These are phyloP conservation scores for Chaetodon trifasciatus DNA, from an alignment of 2,797 vertebrate genomes.

Conservation along the genomic window DNA sequence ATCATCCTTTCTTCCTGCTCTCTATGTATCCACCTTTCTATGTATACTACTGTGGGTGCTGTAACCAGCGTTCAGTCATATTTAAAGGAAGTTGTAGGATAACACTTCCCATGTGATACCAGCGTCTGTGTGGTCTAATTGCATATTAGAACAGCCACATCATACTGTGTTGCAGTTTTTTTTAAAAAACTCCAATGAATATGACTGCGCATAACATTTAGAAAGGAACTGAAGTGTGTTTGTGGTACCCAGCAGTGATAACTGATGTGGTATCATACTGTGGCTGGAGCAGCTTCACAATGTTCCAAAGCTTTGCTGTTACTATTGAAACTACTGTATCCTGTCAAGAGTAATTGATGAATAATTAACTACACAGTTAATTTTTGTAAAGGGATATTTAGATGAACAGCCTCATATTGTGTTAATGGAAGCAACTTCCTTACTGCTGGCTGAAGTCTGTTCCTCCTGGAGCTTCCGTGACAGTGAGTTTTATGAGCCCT, in stretches of 20 bases:
- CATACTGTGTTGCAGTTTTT: slow-evolving; percentile 5
- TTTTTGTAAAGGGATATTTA: neutral
- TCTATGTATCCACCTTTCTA: slow-evolving; percentile 40
- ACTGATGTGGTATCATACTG: neutral
- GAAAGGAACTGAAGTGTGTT: neutral
- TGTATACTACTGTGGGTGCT: slow-evolving; percentile 16
- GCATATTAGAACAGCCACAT: slow-evolving; percentile 1
- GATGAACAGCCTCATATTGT: neutral
- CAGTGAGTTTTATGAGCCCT: slow-evolving; percentile 38
- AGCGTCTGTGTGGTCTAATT: neutral
- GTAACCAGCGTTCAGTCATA: slow-evolving; percentile 30
- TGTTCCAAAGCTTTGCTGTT: neutral
- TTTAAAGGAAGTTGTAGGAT: slow-evolving; percentile 17
- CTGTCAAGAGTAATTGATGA: neutral
- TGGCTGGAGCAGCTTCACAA: neutral
- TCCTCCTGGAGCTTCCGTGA: slow-evolving; percentile 18
- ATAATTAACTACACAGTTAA: neutral
- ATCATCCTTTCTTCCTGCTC: slow-evolving; percentile 46
- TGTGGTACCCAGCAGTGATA: neutral
- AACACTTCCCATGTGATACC: slow-evolving; percentile 16
- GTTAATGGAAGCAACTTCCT: slow-evolving; percentile 4
- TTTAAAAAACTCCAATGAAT: neutral
- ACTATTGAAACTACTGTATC: neutral
- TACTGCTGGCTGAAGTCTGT: neutral
- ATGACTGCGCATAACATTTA: neutral